Evolutionary conservation across 1,140 invertebrate genomes (phyloP).

Genomic region (Heliconius hermathena): DNA sequence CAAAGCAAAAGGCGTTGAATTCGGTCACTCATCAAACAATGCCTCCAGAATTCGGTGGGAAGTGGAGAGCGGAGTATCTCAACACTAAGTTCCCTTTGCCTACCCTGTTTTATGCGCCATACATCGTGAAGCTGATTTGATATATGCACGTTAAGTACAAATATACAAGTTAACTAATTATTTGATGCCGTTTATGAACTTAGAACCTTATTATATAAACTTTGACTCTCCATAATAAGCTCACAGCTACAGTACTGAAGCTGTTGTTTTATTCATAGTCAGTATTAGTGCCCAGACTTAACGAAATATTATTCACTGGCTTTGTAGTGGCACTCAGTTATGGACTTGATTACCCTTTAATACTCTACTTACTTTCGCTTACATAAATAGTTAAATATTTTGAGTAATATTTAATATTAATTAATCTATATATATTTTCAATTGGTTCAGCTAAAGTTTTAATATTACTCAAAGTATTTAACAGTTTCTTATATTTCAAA

Average conservation of each 20-base stretch:
- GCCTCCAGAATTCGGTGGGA: too few relatives aligned
- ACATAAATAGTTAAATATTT: background rate
- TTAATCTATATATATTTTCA: too few relatives aligned
- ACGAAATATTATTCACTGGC: slow-evolving; percentile 34
- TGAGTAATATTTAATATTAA: too few relatives aligned
- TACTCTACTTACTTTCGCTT: slow-evolving; percentile 22
- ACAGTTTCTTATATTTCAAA: too few relatives aligned
- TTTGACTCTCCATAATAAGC: slow-evolving; percentile 15
- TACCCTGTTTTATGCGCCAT: too few relatives aligned
- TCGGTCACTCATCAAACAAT: too few relatives aligned
- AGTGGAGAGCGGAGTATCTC: too few relatives aligned
- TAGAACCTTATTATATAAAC: slow-evolving; percentile 1
- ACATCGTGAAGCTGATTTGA: too few relatives aligned
- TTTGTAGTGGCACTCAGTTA: slow-evolving; percentile 32
- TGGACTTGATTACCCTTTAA: slow-evolving; percentile 34
- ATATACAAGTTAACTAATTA: background rate
- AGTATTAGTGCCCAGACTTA: slow-evolving; percentile 20
- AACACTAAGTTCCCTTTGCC: too few relatives aligned
- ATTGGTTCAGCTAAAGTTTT: too few relatives aligned
- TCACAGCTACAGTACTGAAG: background rate
- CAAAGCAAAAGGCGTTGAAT: too few relatives aligned
- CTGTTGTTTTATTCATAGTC: slow-evolving; percentile 31
- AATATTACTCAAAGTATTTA: too few relatives aligned
- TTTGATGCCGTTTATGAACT: background rate
- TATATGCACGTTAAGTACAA: background rate